Conservation (phyloP, 2,888 invertebrate species). For the Notodonta dromedarius region DNA sequence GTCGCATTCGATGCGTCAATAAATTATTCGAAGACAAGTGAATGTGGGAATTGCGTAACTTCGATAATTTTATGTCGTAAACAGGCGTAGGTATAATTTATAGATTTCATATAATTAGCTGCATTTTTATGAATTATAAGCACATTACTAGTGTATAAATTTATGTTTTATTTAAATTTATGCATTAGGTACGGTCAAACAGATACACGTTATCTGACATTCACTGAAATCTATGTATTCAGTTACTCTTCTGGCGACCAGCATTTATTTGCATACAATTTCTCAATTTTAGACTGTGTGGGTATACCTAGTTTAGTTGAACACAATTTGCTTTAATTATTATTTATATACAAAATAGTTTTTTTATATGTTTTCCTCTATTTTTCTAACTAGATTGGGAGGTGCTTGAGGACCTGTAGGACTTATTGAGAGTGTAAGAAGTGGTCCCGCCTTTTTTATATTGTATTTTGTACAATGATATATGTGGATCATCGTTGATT, state of each 20-base stretch:
- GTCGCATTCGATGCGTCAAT: slow-evolving; percentile 24
- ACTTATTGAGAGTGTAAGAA: no score
- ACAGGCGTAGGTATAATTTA: slow-evolving; percentile 4
- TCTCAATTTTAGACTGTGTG: not conserved
- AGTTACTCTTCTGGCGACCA: not conserved
- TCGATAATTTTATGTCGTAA: not conserved
- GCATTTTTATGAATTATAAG: slow-evolving; percentile 5
- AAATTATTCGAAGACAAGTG: slow-evolving; percentile 1
- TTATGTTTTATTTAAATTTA: slow-evolving; percentile 5
- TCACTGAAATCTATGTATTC: not conserved
- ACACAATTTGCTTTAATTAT: no score
- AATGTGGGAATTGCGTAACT: slow-evolving; percentile 7
- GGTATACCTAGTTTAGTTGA: no score
- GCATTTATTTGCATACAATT: not conserved
- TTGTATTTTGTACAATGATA: no score
- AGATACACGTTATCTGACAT: not conserved
- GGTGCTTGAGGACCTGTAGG: no score
- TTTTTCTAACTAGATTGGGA: no score
- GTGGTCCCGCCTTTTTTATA: no score
- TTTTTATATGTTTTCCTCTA: not conserved
- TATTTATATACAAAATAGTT: no score
- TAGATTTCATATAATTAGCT: not conserved
- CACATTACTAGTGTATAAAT: slow-evolving; percentile 1
- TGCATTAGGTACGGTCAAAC: not conserved
- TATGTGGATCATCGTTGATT: no score